Evolutionary conservation across 1,140 invertebrate species (phyloP).

Genomic region (Drosophila paulistorum): DNA sequence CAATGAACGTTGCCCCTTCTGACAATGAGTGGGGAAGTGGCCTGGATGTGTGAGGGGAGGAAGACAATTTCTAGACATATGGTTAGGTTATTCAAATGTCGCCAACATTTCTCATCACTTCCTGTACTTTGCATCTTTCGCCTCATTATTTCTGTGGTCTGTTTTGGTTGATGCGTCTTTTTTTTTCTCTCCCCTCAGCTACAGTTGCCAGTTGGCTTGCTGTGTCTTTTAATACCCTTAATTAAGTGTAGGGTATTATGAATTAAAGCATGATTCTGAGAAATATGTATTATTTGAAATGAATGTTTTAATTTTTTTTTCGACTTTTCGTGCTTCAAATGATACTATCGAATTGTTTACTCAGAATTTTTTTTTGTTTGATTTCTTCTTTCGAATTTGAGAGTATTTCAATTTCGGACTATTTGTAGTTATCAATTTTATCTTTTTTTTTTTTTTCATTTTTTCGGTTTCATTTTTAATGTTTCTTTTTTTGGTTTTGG

Average conservation of each 20-base stretch:
- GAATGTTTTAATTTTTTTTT: neutral
- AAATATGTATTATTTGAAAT: neutral
- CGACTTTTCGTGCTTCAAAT: too few species aligned
- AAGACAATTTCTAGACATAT: constrained; percentile 2
- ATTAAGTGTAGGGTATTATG: neutral
- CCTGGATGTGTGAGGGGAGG: too few species aligned
- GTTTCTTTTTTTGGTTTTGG: constrained; percentile 17
- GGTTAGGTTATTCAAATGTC: neutral
- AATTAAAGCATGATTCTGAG: too few species aligned
- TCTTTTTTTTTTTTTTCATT: neutral
- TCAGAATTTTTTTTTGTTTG: too few species aligned
- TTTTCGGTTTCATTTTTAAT: constrained; percentile 7
- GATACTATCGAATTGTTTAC: too few species aligned
- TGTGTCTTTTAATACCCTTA: neutral
- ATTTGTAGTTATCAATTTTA: neutral
- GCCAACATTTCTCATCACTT: constrained; percentile 13
- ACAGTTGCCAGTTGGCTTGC: neutral
- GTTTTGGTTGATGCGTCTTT: constrained; percentile 24
- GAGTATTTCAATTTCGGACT: neutral
- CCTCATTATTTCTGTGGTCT: constrained; percentile 49
- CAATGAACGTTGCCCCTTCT: too few species aligned
- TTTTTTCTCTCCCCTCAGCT: neutral
- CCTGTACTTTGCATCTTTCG: constrained; percentile 36
- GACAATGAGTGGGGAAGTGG: too few species aligned
- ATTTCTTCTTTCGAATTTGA: neutral